Evolutionary conservation across 2,888 invertebrate genomes (phyloP), one percentile per base, ranked within the genome.

Genomic region (Agrenia bidenticulata): DNA sequence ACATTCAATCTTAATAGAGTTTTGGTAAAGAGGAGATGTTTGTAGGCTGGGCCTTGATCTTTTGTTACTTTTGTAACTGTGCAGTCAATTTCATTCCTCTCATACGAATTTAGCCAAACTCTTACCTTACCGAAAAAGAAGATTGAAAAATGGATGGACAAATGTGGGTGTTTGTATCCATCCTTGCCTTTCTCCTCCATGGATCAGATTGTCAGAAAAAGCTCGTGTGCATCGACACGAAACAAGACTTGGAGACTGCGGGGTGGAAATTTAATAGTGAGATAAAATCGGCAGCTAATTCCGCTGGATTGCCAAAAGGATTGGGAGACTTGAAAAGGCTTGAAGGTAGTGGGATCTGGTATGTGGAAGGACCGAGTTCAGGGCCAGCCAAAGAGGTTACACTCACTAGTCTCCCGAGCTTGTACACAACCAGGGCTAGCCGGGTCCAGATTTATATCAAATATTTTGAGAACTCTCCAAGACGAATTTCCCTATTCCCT

Each of bases 281-380:
- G 2, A 23, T 57, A 2, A 57, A 21, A 13, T 37, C 57, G 4
- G 39, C 41, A n/a, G 21, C 11, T 2, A 27, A 4, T 7, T 5
- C 41, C 15, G n/a, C 19, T 2, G 15, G 7, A n/a, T 27, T 57
- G 9, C 57, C 57, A 4, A 57, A 57, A 41, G 19, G 17, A 4
- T 57, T 57, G 17, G 57, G 57, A 21, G 41, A 57, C 17, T 19
- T 50, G 0, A 37, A 42, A 15, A 23, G 26, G 37, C 24, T 57
- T n/a, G 54, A 41, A n/a, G 56, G 56, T 1, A 37, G 23, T 13
- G 63, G 57, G n/a, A 50, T 63, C 51, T 63, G 63, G 63, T 63
- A 57, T 42, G 19, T 63, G 1, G 63, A 63, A 9, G 63, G 63
- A n/a, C 27, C 62, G 5, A 4, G 19, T 2, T 19, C 5, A 5